Evolutionary conservation across 2,113 vertebrate genomes (phyloP).

Genomic region (Poecile atricapillus): DNA sequence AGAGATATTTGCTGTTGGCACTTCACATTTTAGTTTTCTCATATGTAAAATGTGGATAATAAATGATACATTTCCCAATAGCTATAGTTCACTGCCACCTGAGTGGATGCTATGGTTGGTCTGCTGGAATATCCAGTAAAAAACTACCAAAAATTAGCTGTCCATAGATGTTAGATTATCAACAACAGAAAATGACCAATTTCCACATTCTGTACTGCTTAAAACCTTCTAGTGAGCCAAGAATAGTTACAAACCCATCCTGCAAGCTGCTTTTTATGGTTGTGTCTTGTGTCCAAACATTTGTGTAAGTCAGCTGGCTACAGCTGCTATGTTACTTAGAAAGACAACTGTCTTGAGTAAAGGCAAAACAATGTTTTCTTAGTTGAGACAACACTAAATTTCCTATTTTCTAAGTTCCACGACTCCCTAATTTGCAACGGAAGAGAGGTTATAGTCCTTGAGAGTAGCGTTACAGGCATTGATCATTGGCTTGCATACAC

Average conservation of each 20-base stretch:
- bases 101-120: not conserved
- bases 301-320: not conserved
- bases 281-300: not conserved
- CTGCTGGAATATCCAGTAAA: not conserved
- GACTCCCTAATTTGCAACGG: not conserved
- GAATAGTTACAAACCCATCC: not conserved
- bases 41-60: not conserved
- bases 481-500: not conserved
- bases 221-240: not conserved
- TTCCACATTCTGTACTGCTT: not conserved
- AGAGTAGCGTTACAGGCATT: not conserved
- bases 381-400: not conserved
- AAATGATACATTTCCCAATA: not conserved
- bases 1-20: not conserved
- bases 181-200: not conserved
- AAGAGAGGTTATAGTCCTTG: not conserved
- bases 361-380: not conserved
- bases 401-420: not conserved
- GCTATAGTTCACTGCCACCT: not conserved
- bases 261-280: not conserved
- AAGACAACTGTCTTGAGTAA: not conserved
- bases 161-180: not conserved
- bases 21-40: not conserved
- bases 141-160: not conserved
- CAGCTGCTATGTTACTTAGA: not conserved